phyloP scores from a whole-genome alignment of 2,113 vertebrate genomes.

The Nematolebias whitei region DNA sequence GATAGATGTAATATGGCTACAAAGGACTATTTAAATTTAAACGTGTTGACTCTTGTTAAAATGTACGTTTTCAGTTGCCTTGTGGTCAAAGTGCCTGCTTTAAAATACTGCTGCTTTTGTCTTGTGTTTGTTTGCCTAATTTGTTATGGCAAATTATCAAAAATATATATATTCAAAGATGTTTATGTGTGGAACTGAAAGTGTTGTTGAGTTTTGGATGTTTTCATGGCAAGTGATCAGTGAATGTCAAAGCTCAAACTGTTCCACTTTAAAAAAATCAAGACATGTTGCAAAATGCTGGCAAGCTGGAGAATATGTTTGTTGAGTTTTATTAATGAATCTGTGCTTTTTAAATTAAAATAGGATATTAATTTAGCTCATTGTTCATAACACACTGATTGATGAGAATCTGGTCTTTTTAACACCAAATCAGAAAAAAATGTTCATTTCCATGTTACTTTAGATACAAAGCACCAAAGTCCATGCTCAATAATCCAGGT shows the following conservation, averaged over 20 bases:
- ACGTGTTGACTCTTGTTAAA: conserved; percentile 20
- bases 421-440: background rate
- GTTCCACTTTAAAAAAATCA: background rate
- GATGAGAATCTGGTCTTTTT: background rate
- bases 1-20: conserved; percentile 24
- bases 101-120: conserved; percentile 28
- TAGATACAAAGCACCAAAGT: no score
- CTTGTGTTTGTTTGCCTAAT: conserved; percentile 15
- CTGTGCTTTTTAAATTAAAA: background rate
- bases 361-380: background rate
- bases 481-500: no score
- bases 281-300: background rate
- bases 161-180: background rate
- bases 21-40: conserved; percentile 1
- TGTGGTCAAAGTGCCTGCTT: conserved; percentile 72
- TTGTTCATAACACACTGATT: no score
- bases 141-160: conserved; percentile 4
- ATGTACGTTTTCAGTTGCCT: conserved; percentile 49
- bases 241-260: background rate
- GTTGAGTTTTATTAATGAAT: background rate
- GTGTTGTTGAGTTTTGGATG: background rate
- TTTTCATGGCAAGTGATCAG: background rate
- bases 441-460: background rate
- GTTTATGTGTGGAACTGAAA: background rate
- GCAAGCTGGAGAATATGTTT: background rate